Percentiles rank a stretch among this genome's conserved stretches.
phyloP scores from a whole-genome alignment of 2,113 vertebrate genomes.

The Catharus bicknelli region DNA sequence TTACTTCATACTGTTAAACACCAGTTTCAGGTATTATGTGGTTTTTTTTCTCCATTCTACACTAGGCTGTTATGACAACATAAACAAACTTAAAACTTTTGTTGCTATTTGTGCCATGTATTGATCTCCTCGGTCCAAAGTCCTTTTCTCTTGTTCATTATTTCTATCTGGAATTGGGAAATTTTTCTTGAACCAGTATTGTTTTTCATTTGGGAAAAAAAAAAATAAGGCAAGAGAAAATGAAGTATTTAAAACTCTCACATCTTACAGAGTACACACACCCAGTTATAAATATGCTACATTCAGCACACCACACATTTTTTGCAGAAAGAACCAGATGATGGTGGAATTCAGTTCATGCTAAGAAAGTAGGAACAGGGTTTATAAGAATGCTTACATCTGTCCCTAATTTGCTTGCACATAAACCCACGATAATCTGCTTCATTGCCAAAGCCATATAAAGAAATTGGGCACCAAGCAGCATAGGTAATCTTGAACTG shows the following conservation, averaged over 20 bases:
- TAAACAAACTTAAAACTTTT: neutral
- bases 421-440: neutral
- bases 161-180: neutral
- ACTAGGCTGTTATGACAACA: neutral
- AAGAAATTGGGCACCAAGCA: conserved; percentile 25
- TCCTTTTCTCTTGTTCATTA: neutral
- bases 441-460: conserved; percentile 39
- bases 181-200: neutral
- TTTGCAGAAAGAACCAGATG: neutral
- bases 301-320: neutral
- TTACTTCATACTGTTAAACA: neutral
- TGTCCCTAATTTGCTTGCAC: conserved; percentile 38
- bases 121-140: neutral
- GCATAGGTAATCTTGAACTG: conserved; percentile 42
- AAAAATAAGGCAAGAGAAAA: neutral
- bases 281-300: neutral
- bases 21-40: neutral
- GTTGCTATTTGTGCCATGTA: neutral
- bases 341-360: neutral
- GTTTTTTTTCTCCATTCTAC: neutral
- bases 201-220: neutral
- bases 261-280: neutral
- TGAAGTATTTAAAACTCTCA: neutral
- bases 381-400: conserved; percentile 28
- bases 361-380: neutral